Evolutionary conservation across 2,797 vertebrate genomes (phyloP).

Genomic region (Tragelaphus oryx): DNA sequence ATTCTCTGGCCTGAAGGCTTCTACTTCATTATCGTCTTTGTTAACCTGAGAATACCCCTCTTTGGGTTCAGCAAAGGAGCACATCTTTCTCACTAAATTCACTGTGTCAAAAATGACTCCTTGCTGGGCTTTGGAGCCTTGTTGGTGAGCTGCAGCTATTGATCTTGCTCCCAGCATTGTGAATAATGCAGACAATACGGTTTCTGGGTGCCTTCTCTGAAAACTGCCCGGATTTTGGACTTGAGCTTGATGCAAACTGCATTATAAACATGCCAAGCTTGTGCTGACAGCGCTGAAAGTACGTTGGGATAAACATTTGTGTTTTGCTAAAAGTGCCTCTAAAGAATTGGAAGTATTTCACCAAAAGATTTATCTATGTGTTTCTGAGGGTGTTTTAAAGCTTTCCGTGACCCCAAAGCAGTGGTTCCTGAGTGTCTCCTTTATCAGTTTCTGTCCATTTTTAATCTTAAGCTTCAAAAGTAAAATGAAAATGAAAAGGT

Average conservation of each 20-base stretch:
- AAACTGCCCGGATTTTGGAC: slow-evolving; percentile 59
- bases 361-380: slow-evolving; percentile 76
- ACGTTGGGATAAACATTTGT: slow-evolving; percentile 75
- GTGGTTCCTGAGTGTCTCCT: slow-evolving; percentile 56
- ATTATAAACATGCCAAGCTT: slow-evolving; percentile 71
- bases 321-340: slow-evolving; percentile 74
- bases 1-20: slow-evolving; percentile 41
- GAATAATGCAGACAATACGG: slow-evolving; percentile 73
- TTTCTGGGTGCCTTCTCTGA: slow-evolving; percentile 71
- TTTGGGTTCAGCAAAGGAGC: slow-evolving; percentile 61
- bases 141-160: slow-evolving; percentile 28
- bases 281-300: slow-evolving; percentile 74
- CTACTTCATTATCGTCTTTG: slow-evolving; percentile 58
- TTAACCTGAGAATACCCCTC: slow-evolving; percentile 56
- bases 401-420: slow-evolving; percentile 70
- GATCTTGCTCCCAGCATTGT: slow-evolving; percentile 54
- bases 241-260: slow-evolving; percentile 66
- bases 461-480: slow-evolving; percentile 50
- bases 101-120: slow-evolving; percentile 54
- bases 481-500: slow-evolving; percentile 68
- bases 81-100: slow-evolving; percentile 59
- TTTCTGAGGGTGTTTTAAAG: slow-evolving; percentile 68
- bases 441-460: slow-evolving; percentile 57
- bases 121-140: slow-evolving; percentile 43
- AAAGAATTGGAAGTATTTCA: slow-evolving; percentile 75